A percentile compares a stretch with the other conserved stretches of the same genome.
Evolutionary conservation across 2,797 vertebrate genomes (phyloP).

Genomic region (Siniperca undulata): DNA sequence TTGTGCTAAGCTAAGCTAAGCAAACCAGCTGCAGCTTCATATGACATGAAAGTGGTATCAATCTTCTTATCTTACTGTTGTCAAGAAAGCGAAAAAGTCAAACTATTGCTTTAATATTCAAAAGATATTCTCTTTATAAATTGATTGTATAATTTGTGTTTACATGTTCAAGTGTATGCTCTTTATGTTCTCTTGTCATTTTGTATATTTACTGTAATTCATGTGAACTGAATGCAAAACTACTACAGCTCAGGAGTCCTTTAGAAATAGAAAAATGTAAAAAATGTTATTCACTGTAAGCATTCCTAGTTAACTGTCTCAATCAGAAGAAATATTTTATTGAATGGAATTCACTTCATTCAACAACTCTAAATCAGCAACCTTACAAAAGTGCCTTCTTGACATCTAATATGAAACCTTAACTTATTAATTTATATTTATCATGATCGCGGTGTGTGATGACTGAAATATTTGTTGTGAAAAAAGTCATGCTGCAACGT

Average conservation of each 20-base stretch:
- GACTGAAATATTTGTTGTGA: constrained; percentile 62
- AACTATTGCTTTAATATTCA: constrained; percentile 6
- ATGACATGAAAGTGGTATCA: background rate
- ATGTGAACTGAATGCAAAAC: constrained; percentile 55
- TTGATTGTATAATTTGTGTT: constrained; percentile 28
- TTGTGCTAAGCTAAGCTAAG: constrained; percentile 15
- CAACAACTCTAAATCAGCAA: background rate
- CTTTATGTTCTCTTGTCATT: constrained; percentile 4
- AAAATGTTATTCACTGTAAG: background rate
- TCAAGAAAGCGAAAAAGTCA: background rate
- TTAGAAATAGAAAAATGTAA: constrained; percentile 15
- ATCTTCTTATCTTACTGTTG: background rate
- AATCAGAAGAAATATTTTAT: constrained; percentile 11
- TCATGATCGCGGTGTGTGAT: constrained; percentile 48
- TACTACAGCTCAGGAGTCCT: constrained; percentile 37
- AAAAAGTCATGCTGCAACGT: constrained; percentile 41
- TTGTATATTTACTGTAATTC: constrained; percentile 31
- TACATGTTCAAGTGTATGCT: constrained; percentile 24
- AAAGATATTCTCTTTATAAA: constrained; percentile 17
- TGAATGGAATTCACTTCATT: constrained; percentile 4
- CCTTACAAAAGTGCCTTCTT: constrained; percentile 48
- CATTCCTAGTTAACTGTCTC: constrained; percentile 13
- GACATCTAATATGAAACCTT: constrained; percentile 29
- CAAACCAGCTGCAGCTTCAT: background rate
- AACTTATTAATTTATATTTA: constrained; percentile 46